Percentiles rank a stretch among this genome's conserved stretches.
Evolutionary conservation across 1,140 invertebrate genomes (phyloP).

Genomic region (Heterodera schachtii): DNA sequence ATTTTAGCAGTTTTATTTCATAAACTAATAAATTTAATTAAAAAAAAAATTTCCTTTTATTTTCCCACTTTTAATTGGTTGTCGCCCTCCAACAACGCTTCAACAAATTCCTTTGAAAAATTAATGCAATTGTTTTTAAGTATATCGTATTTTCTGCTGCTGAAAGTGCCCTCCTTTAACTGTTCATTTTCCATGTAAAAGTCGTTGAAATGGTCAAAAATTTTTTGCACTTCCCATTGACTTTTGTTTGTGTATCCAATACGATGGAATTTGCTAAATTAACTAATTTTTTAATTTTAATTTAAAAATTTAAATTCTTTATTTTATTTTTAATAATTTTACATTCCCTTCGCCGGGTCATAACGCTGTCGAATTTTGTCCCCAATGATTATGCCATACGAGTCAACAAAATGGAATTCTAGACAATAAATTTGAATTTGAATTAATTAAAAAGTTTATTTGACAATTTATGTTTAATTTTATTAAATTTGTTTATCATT

Average conservation of each 20-base stretch:
- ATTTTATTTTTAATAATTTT: not conserved
- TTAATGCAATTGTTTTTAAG: not conserved
- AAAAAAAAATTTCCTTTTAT: too few relatives aligned
- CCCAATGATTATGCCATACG: not conserved
- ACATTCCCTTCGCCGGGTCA: not conserved
- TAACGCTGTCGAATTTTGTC: not conserved
- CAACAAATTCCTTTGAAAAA: not conserved
- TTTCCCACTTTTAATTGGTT: not conserved
- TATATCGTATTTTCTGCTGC: not conserved
- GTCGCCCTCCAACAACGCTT: not conserved
- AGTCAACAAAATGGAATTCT: not conserved
- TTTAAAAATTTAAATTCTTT: not conserved
- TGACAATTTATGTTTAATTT: too few relatives aligned
- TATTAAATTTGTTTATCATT: not conserved
- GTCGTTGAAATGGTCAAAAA: not conserved
- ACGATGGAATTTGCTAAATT: not conserved
- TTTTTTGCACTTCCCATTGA: constrained; percentile 1
- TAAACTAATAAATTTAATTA: too few relatives aligned
- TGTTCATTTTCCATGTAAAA: not conserved
- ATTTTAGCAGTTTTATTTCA: too few relatives aligned
- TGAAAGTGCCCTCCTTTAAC: not conserved
- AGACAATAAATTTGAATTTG: too few relatives aligned
- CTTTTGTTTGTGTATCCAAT: not conserved
- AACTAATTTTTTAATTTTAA: not conserved
- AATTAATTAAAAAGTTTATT: not conserved